These are phyloP conservation scores for Malacosoma neustria DNA, from an alignment of 2,888 invertebrate genomes.

Conservation along the genomic window DNA sequence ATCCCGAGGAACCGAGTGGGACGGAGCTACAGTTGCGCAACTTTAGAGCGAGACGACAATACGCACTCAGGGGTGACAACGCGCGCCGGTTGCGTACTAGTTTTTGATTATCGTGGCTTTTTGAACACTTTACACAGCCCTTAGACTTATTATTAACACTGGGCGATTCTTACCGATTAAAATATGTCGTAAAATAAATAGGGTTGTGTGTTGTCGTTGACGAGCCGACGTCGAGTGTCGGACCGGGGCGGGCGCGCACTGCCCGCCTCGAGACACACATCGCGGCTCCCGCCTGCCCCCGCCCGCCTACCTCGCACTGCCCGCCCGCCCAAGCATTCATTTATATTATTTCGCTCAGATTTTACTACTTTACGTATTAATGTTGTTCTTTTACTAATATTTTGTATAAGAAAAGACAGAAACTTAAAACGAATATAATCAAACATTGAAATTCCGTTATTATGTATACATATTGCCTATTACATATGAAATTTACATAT, in stretches of 20 bases:
- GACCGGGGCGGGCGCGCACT: slow-evolving; percentile 71
- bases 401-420: too few relatives aligned
- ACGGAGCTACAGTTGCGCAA: slow-evolving; percentile 47
- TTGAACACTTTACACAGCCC: slow-evolving; percentile 47
- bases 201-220: slow-evolving; percentile 63
- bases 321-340: slow-evolving; percentile 34
- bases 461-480: too few relatives aligned
- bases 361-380: slow-evolving; percentile 30
- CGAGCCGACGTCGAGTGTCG: slow-evolving; percentile 76
- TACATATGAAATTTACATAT: too few relatives aligned
- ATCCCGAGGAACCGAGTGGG: slow-evolving; percentile 31
- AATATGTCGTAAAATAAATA: slow-evolving; percentile 60
- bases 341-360: slow-evolving; percentile 39
- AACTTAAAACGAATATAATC: too few relatives aligned
- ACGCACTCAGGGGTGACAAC: slow-evolving; percentile 29
- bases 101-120: slow-evolving; percentile 13
- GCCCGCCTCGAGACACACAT: slow-evolving; percentile 30
- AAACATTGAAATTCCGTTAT: too few relatives aligned
- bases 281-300: slow-evolving; percentile 27
- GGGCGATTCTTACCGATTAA: slow-evolving; percentile 61
- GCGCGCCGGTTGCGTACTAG: slow-evolving; percentile 21
- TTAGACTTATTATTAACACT: slow-evolving; percentile 38
- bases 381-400: slow-evolving; percentile 22
- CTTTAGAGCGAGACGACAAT: slow-evolving; percentile 40
- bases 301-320: slow-evolving; percentile 30